phyloP scores from a whole-genome alignment of 2,797 vertebrate species.

The Chlorospingus semifuscus region DNA sequence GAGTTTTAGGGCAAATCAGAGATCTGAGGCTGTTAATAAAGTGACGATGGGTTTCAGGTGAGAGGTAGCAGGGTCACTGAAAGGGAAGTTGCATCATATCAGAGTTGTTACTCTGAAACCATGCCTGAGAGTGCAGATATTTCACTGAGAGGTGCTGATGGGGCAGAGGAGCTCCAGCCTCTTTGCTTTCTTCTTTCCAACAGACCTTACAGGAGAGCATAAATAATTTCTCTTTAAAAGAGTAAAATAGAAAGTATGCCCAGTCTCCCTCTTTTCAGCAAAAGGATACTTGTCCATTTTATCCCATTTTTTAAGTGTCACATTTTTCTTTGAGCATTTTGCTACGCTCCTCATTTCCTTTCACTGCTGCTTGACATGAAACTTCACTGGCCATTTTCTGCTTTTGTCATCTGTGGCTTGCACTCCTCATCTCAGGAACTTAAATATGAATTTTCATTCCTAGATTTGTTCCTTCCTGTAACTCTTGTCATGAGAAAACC shows the following conservation, averaged over 20 bases:
- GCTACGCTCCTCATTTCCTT: not conserved
- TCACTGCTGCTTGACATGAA: not conserved
- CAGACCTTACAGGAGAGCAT: not conserved
- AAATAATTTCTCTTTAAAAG: not conserved
- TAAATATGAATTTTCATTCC: not conserved
- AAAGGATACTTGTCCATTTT: not conserved
- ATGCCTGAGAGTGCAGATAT: not conserved
- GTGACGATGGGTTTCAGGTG: not conserved
- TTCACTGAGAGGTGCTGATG: not conserved
- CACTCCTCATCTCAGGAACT: not conserved
- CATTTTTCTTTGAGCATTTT: not conserved
- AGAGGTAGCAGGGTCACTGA: not conserved
- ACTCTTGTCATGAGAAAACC: not conserved
- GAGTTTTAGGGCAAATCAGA: not conserved
- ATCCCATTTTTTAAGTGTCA: not conserved
- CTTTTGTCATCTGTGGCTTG: not conserved
- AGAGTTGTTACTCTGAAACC: not conserved
- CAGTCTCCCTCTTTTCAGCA: not conserved
- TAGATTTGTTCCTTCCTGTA: not conserved
- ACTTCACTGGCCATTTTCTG: not conserved
- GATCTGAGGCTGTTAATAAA: not conserved
- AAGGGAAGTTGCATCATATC: not conserved
- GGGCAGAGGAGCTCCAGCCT: not conserved
- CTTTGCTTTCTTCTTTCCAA: not conserved
- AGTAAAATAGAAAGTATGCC: not conserved